Evolutionary conservation across 2,888 invertebrate genomes (phyloP).

Genomic region (Tanytarsus gracilentus): DNA sequence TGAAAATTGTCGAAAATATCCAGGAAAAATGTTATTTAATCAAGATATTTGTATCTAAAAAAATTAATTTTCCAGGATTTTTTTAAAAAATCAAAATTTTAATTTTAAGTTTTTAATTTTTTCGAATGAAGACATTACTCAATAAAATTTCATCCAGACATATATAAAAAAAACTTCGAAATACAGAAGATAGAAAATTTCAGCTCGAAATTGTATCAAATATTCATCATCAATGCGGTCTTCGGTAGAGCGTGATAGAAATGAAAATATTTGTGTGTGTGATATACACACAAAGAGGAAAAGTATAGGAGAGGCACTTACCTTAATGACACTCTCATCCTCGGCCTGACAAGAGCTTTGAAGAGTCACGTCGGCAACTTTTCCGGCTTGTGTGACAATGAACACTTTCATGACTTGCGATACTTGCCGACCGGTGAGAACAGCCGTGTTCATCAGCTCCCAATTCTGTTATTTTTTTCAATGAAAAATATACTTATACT

Average conservation of each 20-base stretch:
- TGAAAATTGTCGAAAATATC: too few relatives aligned
- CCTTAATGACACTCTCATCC: constrained; percentile 93
- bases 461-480: constrained; percentile 59
- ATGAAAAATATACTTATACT: constrained; percentile 17
- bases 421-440: constrained; percentile 86
- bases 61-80: too few relatives aligned
- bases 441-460: constrained; percentile 92
- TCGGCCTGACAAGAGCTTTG: constrained; percentile 92
- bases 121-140: background rate
- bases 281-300: background rate
- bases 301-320: constrained; percentile 41
- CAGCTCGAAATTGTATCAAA: background rate
- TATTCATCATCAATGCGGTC: background rate
- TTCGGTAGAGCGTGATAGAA: background rate
- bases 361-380: constrained; percentile 88
- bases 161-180: background rate
- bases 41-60: too few relatives aligned
- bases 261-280: background rate
- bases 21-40: too few relatives aligned
- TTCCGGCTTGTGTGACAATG: constrained; percentile 88
- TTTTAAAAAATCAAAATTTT: too few relatives aligned
- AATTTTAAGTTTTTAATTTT: background rate
- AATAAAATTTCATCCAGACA: background rate
- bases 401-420: constrained; percentile 93
- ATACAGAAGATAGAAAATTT: background rate